Evolutionary conservation across 2,797 vertebrate species (phyloP).

Genomic region (Gymnocypris eckloni): DNA sequence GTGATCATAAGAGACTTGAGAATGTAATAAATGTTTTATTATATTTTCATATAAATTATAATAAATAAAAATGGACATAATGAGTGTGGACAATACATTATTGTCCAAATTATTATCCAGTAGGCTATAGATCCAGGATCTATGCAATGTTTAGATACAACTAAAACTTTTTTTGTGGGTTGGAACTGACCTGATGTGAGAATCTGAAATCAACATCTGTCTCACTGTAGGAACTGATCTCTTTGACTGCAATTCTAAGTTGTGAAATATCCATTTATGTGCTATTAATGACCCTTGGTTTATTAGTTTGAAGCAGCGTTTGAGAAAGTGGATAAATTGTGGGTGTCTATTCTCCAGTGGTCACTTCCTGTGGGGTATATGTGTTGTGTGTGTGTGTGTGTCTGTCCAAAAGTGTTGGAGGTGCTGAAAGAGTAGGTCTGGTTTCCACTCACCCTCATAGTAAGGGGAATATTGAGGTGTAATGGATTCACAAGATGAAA

Average conservation of each 20-base stretch:
- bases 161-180: not conserved
- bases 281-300: not conserved
- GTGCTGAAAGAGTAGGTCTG: slow-evolving; percentile 22
- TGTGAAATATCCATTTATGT: not conserved
- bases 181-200: not conserved
- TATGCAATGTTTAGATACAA: not conserved
- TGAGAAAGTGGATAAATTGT: not conserved
- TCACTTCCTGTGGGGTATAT: slow-evolving; percentile 49
- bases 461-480: slow-evolving; percentile 18
- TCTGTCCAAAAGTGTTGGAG: slow-evolving; percentile 11
- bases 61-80: not conserved
- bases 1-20: not conserved
- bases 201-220: not conserved
- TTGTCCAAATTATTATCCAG: not conserved
- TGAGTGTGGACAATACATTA: not conserved
- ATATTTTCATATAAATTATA: not conserved
- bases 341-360: slow-evolving; percentile 43
- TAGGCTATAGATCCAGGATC: not conserved
- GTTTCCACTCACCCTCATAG: slow-evolving; percentile 46
- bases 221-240: not conserved
- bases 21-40: not conserved
- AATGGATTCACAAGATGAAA: not conserved
- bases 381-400: not conserved
- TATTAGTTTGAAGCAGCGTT: not conserved
- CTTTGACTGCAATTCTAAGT: not conserved